Base-by-base conservation (phyloP, 2,888 invertebrate species). In the Drosophila stalkeri region DNA sequence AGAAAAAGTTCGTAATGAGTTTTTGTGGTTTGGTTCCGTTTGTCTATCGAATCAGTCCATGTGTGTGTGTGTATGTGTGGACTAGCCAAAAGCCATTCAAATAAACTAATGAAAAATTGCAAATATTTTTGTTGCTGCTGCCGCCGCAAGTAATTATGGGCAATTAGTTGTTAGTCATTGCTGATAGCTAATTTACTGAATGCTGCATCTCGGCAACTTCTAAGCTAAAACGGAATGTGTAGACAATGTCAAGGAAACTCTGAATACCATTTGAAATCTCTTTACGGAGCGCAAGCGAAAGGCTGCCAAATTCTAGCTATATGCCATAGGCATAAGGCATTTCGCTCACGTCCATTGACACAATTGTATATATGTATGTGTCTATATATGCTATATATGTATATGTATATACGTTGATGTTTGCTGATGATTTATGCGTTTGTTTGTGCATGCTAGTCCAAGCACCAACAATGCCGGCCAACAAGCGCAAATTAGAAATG, bases 1-100 rank as follows among this genome's bases (percentile, higher is more conserved):
- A 23, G 16, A n/a, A 23, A 78, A 89, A 89, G 61, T 73, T 86
- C 68, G 81, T 85, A 85, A 85, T 89, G 85, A 83, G 88, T 80
- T 85, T 85, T 61, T 85, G 85, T 75, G 85, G 90, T 88, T 85
- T 55, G 64, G 60, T 51, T 59, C 37, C 31, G 61, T 64, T 57
- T 54, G 41, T 68, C 39, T 39, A 51, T 43, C 37, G n/a, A 41
- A 41, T 47, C 62, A 59, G 39, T 54, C 37, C 39, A 16, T 59
- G 37, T 52, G 37, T 47, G 41, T 23, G 41, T 62, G 23, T 51
- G 20, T 52, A 54, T 62, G 56, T 57, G 18, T 44, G 33, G 55
- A 23, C 47, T 18, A 43, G 27, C 52, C 64, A 47, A 12, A 49
- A 51, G 65, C 67, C 64, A 72, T 72, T 73, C 69, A 79, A 73